These are phyloP conservation scores for Syndactyla subalaris DNA, from an alignment of 2,797 vertebrate genomes.

Conservation along the genomic window DNA sequence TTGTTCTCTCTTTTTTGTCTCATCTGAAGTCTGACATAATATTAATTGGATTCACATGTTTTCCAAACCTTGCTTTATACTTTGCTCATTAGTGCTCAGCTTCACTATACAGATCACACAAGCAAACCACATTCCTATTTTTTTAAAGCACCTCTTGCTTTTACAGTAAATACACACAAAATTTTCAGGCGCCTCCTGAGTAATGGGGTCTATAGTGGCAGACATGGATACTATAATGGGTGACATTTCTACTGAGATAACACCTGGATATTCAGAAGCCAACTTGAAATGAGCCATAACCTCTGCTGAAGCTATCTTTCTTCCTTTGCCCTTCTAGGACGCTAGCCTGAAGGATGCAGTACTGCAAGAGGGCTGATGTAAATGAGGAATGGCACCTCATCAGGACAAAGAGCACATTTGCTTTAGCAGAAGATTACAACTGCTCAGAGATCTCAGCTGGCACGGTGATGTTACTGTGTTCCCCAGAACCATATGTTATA, in stretches of 20 bases:
- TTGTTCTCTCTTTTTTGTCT: neutral
- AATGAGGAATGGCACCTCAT: neutral
- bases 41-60: neutral
- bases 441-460: neutral
- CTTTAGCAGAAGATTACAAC: neutral
- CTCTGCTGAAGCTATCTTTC: neutral
- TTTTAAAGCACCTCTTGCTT: neutral
- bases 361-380: neutral
- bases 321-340: neutral
- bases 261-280: neutral
- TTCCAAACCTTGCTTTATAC: neutral
- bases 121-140: neutral
- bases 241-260: neutral
- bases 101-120: neutral
- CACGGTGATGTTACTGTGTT: neutral
- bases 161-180: neutral
- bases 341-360: neutral
- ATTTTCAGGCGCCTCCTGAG: neutral
- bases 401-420: neutral
- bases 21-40: neutral
- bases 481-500: neutral
- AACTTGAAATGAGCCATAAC: neutral
- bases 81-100: neutral
- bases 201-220: neutral
- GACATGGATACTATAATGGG: neutral